Base-by-base conservation (phyloP, 2,888 invertebrate species). In the Escarpia spicata region DNA sequence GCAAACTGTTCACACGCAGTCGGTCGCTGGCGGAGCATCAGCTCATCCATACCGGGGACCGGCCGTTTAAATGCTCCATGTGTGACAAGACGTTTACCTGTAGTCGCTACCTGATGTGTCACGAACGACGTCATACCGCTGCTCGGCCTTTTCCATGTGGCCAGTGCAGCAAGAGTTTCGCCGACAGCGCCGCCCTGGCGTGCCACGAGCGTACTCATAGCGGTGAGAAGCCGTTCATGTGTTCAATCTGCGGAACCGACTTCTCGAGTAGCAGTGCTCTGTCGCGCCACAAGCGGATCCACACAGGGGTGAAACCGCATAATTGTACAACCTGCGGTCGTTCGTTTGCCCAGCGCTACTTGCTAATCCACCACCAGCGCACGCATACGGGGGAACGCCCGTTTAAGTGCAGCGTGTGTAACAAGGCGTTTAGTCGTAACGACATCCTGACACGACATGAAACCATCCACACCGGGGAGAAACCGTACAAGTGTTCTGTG, bases 311-410 rank as follows among this genome's bases (percentile, higher is more conserved):
- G 44, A 44, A 58, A 37, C 91, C 91, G 19, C 58, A 91, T n/a
- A 44, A 91, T 8, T 91, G 91, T 15, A 52, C 91, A 4, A 44
- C 44, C 10, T 91, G 91, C 45, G 37, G 52, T 2, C 44, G 91
- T 26, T 91, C 91, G n/a, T 91, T 91, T 19, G 58, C 52, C 52
- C 91, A 91, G 31, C 91, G 52, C 91, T 91, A 91, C 26, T 45
- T 91, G 15, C 45, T 91, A 12, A 44, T 52, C 52, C 91, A 91
- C 31, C 91, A 91, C 52, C 91, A 91, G 58, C 91, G 91, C 58
- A 91, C 91, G 19, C 91, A 91, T n/a, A 91, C 91, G 2, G 91
- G 91, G 37, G 91, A 91, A n/a, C n/a, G 91, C 4, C 91, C 91
- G 1, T 91, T 91, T 43, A 91, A 91, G n/a, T 91, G 91, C 91